These are phyloP conservation scores for Drosophila helvetica DNA, from an alignment of 2,888 invertebrate genomes.

Conservation along the genomic window DNA sequence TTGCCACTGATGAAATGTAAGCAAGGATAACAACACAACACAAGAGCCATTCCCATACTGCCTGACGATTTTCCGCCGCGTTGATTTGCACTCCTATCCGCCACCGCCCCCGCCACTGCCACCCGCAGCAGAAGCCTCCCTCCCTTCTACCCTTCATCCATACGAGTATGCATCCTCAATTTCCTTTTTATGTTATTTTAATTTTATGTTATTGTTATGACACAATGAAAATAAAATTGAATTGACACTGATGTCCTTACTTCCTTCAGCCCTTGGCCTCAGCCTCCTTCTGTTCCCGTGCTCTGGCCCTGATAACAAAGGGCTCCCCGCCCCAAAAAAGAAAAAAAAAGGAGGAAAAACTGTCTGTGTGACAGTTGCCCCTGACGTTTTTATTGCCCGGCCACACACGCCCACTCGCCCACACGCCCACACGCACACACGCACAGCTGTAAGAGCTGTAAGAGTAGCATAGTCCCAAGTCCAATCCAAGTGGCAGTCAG, in stretches of 20 bases:
- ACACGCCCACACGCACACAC: background rate
- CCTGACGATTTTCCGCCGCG: conserved; percentile 80
- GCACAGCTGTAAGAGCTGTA: background rate
- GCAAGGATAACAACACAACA: conserved; percentile 34
- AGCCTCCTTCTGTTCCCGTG: conserved; percentile 11
- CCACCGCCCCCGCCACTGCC: background rate
- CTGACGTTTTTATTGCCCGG: conserved; percentile 83
- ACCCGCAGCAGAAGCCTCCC: conserved; percentile 5
- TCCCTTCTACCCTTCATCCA: background rate
- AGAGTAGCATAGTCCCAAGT: background rate
- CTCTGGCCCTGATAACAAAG: conserved; percentile 50
- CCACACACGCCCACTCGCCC: conserved; percentile 31
- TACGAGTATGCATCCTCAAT: conserved; percentile 80
- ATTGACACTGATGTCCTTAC: conserved; percentile 81
- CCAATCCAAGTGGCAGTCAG: conserved; percentile 21
- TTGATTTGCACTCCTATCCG: conserved; percentile 71
- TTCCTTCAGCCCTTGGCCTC: conserved; percentile 14
- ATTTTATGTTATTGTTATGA: conserved; percentile 85
- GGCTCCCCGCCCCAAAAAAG: conserved; percentile 9
- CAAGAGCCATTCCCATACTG: conserved; percentile 26
- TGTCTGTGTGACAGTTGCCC: conserved; percentile 73
- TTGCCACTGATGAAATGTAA: conserved; percentile 50
- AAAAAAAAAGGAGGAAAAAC: conserved; percentile 22
- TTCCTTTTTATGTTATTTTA: conserved; percentile 84
- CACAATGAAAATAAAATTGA: conserved; percentile 84